Base-by-base conservation (phyloP, 53 echinoderm and acorn worm species). In the Astropecten irregularis region DNA sequence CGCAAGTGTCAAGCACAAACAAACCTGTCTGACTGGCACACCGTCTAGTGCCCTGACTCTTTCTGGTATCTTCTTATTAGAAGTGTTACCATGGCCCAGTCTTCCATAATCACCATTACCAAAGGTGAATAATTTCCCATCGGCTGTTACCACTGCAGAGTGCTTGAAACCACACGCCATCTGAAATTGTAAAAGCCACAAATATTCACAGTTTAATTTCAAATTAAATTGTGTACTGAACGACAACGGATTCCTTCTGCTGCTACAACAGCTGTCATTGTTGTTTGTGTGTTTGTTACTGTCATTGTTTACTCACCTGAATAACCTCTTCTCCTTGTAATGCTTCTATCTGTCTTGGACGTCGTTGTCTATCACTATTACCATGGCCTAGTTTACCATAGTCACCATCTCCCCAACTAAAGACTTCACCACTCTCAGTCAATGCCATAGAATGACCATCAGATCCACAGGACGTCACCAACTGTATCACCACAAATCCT, bases 401-500 rank as follows among this genome's bases (percentile, higher is more conserved):
- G 77, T 99, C 99, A 0, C 99, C 99, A 47, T 99, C 99, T 10
- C 99, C 99, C 99, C 99, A 99, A 70, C 99, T 95, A 65, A 99
- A 99, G 30, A 99, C 99, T 59, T 99, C 99, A 18, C 97, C 97
- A 53, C 94, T 94, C 92, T 97, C 97, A 11, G 97, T 97, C 69
- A 97, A 88, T 1, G 97, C 97, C 97, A 97, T 94, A 49, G 97
- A 97, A 81, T 97, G 97, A 39, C 97, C 97, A 55, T 97, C 97
- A 21, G 97, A 97, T 13, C 97, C 97, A 72, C 97, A 97, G 0
- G 97, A 97, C 32, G 97, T 97, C 40, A 91, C 93, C 50, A 97
- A 82, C 81, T 97, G 97, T 21, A 92, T 97, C 81, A 97, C 97
- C 27, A 97, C 97, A 90, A 97, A 97, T 25, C 97, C 97, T 97